These are phyloP conservation scores for Microtus pennsylvanicus DNA, from an alignment of 2,113 vertebrate species.

Conservation along the genomic window DNA sequence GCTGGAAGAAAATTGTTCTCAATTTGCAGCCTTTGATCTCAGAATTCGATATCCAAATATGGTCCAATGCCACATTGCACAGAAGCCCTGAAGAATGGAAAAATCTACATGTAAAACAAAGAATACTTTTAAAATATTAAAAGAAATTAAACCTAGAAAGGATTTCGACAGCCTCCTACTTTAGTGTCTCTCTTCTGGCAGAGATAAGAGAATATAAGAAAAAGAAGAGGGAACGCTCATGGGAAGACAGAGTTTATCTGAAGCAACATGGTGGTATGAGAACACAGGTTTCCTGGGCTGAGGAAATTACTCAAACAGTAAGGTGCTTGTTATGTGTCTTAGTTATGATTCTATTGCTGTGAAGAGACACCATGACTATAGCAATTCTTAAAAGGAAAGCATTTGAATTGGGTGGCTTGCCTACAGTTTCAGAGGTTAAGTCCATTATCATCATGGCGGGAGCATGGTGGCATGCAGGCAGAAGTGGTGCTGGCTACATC, in stretches of 20 bases:
- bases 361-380: not conserved
- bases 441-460: not conserved
- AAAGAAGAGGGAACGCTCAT: not conserved
- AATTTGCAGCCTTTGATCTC: slow-evolving; percentile 22
- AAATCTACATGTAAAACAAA: slow-evolving; percentile 27
- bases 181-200: not conserved
- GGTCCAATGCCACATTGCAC: slow-evolving; percentile 18
- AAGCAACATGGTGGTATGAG: not conserved
- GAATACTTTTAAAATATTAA: not conserved
- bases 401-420: not conserved
- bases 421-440: not conserved
- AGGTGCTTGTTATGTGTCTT: not conserved
- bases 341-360: not conserved
- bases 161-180: not conserved
- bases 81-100: slow-evolving; percentile 12
- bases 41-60: slow-evolving; percentile 4
- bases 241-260: not conserved
- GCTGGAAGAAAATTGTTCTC: not conserved
- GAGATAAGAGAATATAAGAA: not conserved
- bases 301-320: not conserved
- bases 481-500: not conserved
- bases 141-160: not conserved
- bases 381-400: not conserved
- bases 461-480: not conserved
- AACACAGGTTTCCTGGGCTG: not conserved